Conservation (phyloP, 2,797 vertebrate species). For the Parauchenoglanis punctatus region DNA sequence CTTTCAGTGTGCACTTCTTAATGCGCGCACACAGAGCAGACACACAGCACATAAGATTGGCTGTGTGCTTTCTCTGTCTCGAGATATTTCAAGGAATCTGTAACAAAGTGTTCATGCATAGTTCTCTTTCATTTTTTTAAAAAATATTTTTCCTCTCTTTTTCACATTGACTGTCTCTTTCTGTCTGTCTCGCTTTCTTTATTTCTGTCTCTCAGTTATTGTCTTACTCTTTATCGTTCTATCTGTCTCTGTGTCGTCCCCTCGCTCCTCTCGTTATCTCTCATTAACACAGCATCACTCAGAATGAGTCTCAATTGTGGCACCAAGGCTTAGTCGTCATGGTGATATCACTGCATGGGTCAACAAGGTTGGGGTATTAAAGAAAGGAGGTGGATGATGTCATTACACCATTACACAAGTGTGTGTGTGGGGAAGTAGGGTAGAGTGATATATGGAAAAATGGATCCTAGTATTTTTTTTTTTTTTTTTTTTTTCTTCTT, state of each 20-base stretch:
- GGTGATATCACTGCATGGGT: slow-evolving; percentile 11
- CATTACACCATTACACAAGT: background rate
- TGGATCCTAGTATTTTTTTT: too few species aligned
- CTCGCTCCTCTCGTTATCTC: background rate
- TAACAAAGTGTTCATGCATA: slow-evolving; percentile 36
- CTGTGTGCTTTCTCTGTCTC: background rate
- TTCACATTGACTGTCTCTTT: background rate
- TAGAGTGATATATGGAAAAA: too few species aligned
- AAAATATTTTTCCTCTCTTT: slow-evolving; percentile 24
- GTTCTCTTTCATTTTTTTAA: slow-evolving; percentile 43
- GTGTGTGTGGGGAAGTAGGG: background rate
- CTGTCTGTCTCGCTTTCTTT: background rate
- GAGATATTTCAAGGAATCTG: slow-evolving; percentile 26
- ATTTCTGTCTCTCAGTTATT: background rate
- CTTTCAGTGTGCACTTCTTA: slow-evolving; percentile 35
- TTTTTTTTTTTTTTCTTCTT: too few species aligned
- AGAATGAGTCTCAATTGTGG: slow-evolving; percentile 3
- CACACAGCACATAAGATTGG: background rate
- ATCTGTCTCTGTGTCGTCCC: slow-evolving; percentile 40
- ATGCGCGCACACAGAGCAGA: background rate
- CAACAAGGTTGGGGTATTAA: slow-evolving; percentile 17
- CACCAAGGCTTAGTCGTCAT: slow-evolving; percentile 4
- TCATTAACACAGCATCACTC: slow-evolving; percentile 14
- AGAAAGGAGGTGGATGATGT: slow-evolving; percentile 27
- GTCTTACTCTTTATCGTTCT: background rate